Evolutionary conservation across 2,888 invertebrate species (phyloP), one percentile per base, ranked within the genome.

Genomic region (Trissoscelio sp.): DNA sequence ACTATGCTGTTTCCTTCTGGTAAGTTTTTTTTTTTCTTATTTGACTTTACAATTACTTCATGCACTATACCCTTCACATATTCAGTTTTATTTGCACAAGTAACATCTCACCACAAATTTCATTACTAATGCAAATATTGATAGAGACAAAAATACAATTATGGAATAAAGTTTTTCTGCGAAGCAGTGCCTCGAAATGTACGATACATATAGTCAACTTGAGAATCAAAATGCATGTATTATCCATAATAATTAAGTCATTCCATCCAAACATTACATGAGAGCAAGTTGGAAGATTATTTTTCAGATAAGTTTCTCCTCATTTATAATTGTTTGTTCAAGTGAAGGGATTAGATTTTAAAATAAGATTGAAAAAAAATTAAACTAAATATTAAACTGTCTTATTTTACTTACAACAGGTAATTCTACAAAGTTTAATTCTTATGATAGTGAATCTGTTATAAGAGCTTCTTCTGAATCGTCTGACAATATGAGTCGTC

Each of bases 1-100:
- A 93, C 93, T 22, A 92, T 93, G 88, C 88, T 93, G 44, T 93
- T 93, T 85, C 92, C 92, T 69, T 92, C 92, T 81, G 92, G 92
- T 90, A 87, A 79, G 60, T 2, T 46, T 60, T 20, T 16, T 31
- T 57, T 37, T 28, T 34, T n/a, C n/a, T n/a, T n/a, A n/a, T n/a
- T n/a, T n/a, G n/a, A n/a, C n/a, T n/a, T n/a, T n/a, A n/a, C n/a
- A n/a, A n/a, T n/a, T n/a, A n/a, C n/a, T n/a, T n/a, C n/a, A n/a
- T 34, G 9, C 22, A 42, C 31, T 4, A 3, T 28, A 28, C 60
- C 42, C 42, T 60, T 60, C 42, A 60, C 60, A 24, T 24, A 24
- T 24, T 24, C 3, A 24, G n/a, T n/a, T n/a, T n/a, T n/a, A n/a
- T n/a, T n/a, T n/a, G n/a, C n/a, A n/a, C n/a, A n/a, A n/a, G 24